Conservation (phyloP, 2,797 vertebrate genomes). For the Chiroxiphia lanceolata region DNA sequence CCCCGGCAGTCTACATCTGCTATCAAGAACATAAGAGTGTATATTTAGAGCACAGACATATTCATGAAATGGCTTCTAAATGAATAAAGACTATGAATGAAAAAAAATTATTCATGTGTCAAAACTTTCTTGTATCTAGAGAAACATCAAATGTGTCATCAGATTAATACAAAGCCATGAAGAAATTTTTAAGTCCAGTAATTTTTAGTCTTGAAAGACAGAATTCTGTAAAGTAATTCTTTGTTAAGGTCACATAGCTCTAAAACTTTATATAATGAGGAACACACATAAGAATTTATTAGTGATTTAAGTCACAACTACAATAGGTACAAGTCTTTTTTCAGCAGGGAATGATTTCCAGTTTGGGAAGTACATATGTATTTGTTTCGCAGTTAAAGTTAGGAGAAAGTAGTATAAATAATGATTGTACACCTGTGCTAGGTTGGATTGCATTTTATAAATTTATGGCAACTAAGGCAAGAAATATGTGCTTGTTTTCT, state of each 20-base stretch:
- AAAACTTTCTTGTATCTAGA: background rate
- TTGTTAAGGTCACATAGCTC: background rate
- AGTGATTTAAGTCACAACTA: background rate
- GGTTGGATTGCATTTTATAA: background rate
- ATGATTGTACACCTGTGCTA: background rate
- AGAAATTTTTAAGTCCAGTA: background rate
- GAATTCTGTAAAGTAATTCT: background rate
- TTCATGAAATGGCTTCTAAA: background rate
- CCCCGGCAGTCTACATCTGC: background rate
- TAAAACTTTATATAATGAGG: background rate
- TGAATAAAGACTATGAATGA: background rate
- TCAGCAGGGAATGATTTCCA: background rate
- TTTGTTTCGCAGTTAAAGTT: background rate
- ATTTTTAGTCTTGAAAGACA: background rate
- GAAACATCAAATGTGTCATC: background rate
- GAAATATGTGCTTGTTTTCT: background rate
- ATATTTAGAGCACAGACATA: background rate
- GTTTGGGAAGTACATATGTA: background rate
- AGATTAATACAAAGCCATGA: background rate
- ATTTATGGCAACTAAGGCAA: background rate
- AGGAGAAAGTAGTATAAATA: background rate
- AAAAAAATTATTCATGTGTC: background rate
- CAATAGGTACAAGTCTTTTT: background rate
- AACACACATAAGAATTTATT: background rate
- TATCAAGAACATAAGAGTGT: background rate